Conservation (phyloP, 1,140 invertebrate genomes). For the Meloidogyne exigua region DNA sequence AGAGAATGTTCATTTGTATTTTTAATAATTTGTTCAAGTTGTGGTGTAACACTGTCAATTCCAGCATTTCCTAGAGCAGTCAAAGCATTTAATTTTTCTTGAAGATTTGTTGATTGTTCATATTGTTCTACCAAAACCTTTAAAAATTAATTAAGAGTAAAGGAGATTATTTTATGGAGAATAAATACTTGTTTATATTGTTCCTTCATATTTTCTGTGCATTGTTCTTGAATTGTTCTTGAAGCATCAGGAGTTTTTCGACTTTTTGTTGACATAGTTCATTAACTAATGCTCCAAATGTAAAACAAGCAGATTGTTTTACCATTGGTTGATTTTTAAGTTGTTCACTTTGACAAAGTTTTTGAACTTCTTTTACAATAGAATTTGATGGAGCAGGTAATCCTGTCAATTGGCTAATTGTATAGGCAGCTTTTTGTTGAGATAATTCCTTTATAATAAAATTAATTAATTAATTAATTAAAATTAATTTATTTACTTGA, state of each 20-base stretch:
- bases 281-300: constrained; percentile 40
- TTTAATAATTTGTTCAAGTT: constrained; percentile 44
- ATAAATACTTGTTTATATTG: constrained; percentile 33
- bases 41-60: constrained; percentile 40
- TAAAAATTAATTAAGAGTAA: too few species aligned
- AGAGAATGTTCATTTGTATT: constrained; percentile 30
- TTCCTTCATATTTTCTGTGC: constrained; percentile 42
- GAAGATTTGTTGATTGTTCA: constrained; percentile 36
- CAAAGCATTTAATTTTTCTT: constrained; percentile 50
- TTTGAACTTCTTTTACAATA: constrained; percentile 24
- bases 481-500: background rate
- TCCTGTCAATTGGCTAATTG: constrained; percentile 27
- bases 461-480: background rate
- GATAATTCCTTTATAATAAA: constrained; percentile 17
- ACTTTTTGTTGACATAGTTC: constrained; percentile 35
- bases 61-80: constrained; percentile 47
- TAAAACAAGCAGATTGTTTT: constrained; percentile 42
- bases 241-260: constrained; percentile 12
- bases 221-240: constrained; percentile 36
- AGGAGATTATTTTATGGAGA: too few species aligned
- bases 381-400: constrained; percentile 44
- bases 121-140: constrained; percentile 33
- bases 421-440: constrained; percentile 28
- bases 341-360: constrained; percentile 37
- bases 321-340: constrained; percentile 22